Evolutionary conservation across 2,888 invertebrate species (phyloP), one percentile per base, ranked within the genome.

Genomic region (Andrena bicolor): DNA sequence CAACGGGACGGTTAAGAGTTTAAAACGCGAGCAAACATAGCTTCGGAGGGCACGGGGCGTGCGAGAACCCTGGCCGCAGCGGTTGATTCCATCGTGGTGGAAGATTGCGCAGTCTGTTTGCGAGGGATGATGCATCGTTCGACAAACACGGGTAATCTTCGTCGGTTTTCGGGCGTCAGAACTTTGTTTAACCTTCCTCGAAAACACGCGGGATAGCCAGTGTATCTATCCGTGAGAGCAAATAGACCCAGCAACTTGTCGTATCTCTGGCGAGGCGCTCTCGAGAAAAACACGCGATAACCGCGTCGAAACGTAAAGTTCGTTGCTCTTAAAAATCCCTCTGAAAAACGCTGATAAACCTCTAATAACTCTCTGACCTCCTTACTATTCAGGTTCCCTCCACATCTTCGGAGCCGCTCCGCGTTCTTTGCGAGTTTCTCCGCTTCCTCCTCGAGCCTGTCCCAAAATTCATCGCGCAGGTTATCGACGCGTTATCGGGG

Each of bases 401-500:
- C 41, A 1, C 60, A 23, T 20, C 20, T 61, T 64, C 28, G 49
- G 61, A 61, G 16, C 13, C 7, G n/a, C 28, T 53, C 16, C 26
- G 20, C 6, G 23, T 53, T 20, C 61, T 30, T 10, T 30, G 10
- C 30, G n/a, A 32, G 20, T 61, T 35, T 23, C 20, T 35, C 32
- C 41, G 64, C 35, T 48, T 48, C 1, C 26, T 8, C 32, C 26
- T 32, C n/a, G 8, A 56, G 26, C 26, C 32, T 10, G 1, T n/a
- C 8, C 56, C n/a, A 20, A 49, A 70, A 63, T 63, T 63, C 28
- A 53, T 49, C 51, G 71, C 49, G 56, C n/a, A 20, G 48, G 61
- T 82, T 75, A 73, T 86, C 84, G 81, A 76, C 76, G 75, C 84
- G 82, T 83, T 90, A 90, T 90, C 90, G 84, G 70, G 68, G 76